phyloP scores from a whole-genome alignment of 2,888 invertebrate species.

The Caradrina clavipalpis region DNA sequence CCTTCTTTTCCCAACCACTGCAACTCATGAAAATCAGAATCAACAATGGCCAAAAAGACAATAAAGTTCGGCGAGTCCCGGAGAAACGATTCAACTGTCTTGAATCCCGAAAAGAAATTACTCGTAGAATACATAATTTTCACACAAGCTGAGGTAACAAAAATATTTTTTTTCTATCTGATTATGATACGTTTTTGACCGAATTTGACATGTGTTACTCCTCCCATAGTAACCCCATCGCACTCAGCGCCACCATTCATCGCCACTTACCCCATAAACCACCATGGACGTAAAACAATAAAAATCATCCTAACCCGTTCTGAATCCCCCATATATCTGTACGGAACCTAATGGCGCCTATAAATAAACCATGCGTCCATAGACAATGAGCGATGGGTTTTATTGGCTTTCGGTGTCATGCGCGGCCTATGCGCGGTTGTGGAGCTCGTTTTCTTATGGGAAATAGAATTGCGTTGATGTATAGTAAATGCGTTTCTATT shows the following conservation, averaged over 20 bases:
- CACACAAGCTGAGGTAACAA: no score
- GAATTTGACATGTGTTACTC: constrained; percentile 5
- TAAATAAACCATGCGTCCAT: constrained; percentile 72
- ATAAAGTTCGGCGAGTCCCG: no score
- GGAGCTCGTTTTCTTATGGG: constrained; percentile 33
- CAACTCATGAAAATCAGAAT: no score
- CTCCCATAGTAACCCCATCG: constrained; percentile 14
- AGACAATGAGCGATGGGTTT: constrained; percentile 72
- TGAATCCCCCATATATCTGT: constrained; percentile 60
- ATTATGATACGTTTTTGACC: no score
- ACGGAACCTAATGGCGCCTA: constrained; percentile 65
- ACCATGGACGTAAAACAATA: constrained; percentile 63
- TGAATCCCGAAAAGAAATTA: no score
- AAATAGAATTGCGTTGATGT: constrained; percentile 17
- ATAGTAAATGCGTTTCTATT: constrained; percentile 12
- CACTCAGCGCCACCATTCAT: constrained; percentile 34
- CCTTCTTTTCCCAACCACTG: no score
- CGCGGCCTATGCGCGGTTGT: constrained; percentile 33
- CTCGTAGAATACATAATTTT: no score
- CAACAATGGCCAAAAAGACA: no score
- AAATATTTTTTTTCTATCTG: no score
- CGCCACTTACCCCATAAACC: constrained; percentile 50
- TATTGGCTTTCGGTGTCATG: constrained; percentile 68
- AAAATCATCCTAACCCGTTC: constrained; percentile 55
- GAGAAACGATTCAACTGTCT: no score